A percentile compares a stretch with the other conserved stretches of the same genome.
phyloP scores from a whole-genome alignment of 2,888 invertebrate species.

The Willowsia nigromaculata region DNA sequence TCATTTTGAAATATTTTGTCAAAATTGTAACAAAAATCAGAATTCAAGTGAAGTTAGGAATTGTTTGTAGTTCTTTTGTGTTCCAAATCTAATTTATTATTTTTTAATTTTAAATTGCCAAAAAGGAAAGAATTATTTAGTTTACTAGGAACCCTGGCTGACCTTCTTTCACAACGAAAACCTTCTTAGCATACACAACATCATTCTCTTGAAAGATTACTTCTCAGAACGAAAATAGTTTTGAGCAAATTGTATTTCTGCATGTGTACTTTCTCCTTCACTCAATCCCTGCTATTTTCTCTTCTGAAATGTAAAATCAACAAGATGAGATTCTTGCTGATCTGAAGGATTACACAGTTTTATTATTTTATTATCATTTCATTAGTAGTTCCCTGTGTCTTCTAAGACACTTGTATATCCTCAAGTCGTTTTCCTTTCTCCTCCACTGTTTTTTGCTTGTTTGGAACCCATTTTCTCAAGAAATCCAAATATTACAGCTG shows the following conservation, averaged over 20 bases:
- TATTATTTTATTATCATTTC: slow-evolving; percentile 66
- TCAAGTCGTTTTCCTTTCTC: slow-evolving; percentile 40
- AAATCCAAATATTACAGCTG: background rate
- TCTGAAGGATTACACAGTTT: slow-evolving; percentile 57
- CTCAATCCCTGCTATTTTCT: slow-evolving; percentile 3
- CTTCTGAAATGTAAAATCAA: slow-evolving; percentile 58
- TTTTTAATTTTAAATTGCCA: background rate
- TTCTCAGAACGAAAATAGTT: too few species aligned
- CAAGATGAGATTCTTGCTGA: slow-evolving; percentile 53
- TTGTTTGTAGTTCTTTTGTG: background rate
- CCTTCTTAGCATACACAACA: background rate
- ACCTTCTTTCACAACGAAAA: background rate
- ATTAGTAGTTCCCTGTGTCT: slow-evolving; percentile 41
- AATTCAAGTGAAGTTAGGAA: background rate
- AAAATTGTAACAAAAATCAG: too few species aligned
- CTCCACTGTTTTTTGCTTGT: background rate
- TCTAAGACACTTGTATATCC: slow-evolving; percentile 36
- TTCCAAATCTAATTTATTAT: background rate
- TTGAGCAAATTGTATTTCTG: background rate
- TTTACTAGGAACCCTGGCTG: background rate
- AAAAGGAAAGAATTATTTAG: background rate
- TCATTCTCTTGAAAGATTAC: background rate
- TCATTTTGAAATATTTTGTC: too few species aligned
- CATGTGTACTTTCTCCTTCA: background rate
- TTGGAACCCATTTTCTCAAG: background rate